phyloP scores from a whole-genome alignment of 2,888 invertebrate species.

The Noctua janthe region DNA sequence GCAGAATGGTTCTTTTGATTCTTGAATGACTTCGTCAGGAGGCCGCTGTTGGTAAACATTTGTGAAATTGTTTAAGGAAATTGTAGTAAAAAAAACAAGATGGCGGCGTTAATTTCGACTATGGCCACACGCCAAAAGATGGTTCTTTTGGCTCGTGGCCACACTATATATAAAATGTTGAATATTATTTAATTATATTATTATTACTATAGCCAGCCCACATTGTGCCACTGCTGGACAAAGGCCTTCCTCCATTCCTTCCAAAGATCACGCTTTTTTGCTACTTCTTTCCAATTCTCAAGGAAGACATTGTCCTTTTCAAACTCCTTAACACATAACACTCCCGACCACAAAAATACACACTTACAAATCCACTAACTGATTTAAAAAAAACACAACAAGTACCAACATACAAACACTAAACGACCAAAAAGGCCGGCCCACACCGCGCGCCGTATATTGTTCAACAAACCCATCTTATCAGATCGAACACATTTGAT shows the following conservation, averaged over 20 bases:
- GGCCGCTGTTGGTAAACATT: background rate
- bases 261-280: no score
- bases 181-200: background rate
- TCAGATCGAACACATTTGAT: constrained; percentile 78
- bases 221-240: no score
- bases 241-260: no score
- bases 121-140: no score
- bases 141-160: no score
- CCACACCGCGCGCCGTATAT: constrained; percentile 59
- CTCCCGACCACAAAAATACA: background rate
- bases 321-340: constrained; percentile 1
- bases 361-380: constrained; percentile 16
- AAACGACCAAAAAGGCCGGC: constrained; percentile 43
- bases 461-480: constrained; percentile 60
- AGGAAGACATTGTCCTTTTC: background rate
- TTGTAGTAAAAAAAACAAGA: no score
- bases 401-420: constrained; percentile 21
- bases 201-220: no score
- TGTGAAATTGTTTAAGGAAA: background rate
- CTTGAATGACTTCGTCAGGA: background rate
- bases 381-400: constrained; percentile 33
- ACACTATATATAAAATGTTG: background rate
- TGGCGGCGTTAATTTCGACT: no score
- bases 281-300: no score
- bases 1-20: background rate